Conservation (phyloP, 1,140 invertebrate genomes). For the Mycetomoellerius zeteki region DNA sequence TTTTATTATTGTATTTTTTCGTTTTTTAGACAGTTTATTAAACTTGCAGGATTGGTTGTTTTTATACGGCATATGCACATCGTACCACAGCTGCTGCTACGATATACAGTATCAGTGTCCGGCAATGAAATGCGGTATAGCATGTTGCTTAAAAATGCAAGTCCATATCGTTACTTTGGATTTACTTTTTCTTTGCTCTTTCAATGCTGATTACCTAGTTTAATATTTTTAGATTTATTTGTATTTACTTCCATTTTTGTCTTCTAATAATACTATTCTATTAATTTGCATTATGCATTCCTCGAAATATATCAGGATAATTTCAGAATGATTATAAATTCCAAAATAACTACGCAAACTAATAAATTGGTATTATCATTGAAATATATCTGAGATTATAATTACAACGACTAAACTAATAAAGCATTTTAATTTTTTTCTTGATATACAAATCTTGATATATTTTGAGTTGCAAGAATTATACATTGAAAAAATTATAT, state of each 20-base stretch:
- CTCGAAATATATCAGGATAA: conserved; percentile 5
- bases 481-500: background rate
- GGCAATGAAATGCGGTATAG: conserved; percentile 17
- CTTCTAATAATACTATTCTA: background rate
- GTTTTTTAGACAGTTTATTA: conserved; percentile 17
- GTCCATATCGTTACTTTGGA: conserved; percentile 38
- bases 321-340: conserved; percentile 4
- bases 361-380: background rate
- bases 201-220: conserved; percentile 18
- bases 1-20: conserved; percentile 22
- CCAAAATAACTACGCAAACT: background rate
- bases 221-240: conserved; percentile 35
- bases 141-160: conserved; percentile 24
- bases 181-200: conserved; percentile 32
- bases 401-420: background rate
- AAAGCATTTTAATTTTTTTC: background rate
- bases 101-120: conserved; percentile 13
- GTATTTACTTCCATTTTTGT: too few relatives aligned
- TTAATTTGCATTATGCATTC: conserved; percentile 10
- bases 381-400: background rate
- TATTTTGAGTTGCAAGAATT: background rate
- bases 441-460: background rate
- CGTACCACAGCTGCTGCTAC: background rate
- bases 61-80: background rate
- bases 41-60: conserved; percentile 11